Base-by-base conservation (phyloP, 2,113 vertebrate genomes). In the Apaloderma vittatum region DNA sequence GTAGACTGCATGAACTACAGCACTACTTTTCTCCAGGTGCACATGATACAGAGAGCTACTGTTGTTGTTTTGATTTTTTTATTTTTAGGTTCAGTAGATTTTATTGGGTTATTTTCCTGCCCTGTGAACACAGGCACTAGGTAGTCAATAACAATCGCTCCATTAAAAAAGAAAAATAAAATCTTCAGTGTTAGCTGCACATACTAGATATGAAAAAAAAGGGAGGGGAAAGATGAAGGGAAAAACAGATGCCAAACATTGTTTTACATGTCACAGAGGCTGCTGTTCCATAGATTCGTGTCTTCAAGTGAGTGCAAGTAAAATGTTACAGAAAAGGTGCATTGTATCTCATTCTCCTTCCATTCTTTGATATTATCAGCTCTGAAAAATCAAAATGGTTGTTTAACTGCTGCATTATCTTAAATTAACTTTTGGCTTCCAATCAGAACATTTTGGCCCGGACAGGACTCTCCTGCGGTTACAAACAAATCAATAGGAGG, bases 21-120 rank as follows among this genome's bases (percentile, higher is more conserved):
- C 49, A 22, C 16, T 83, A 48, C 67, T 83, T 95, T 79, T 30
- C 72, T 90, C 78, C 71, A 90, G 85, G 57, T 88, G 85, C 40
- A 70, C 40, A 34, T 54, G 79, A 77, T 36, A 75, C 48, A 57
- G 76, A 90, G 57, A 77, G 61, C 75, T 92, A 58, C 79, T 81
- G 63, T 83, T 76, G 58, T 88, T 88, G 81, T 83, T 94, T 90
- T 46, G 65, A 45, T 70, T 80, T 88, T 62, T 93, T 96, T 96
- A 89, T 93, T 93, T 96, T 90, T 83, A 89, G 57, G 68, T 77
- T 97, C 63, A 83, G 86, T 84, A 80, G 82, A 73, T 90, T 97
- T 97, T 86, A 88, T 49, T 92, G 72, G 51, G 59, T 93, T 94
- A 74, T 88, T 97, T 97, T 93, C 88, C 67, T 90, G 61, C 52